Base-by-base conservation (phyloP, 2,113 vertebrate species). In the Cynopterus brachyotis region DNA sequence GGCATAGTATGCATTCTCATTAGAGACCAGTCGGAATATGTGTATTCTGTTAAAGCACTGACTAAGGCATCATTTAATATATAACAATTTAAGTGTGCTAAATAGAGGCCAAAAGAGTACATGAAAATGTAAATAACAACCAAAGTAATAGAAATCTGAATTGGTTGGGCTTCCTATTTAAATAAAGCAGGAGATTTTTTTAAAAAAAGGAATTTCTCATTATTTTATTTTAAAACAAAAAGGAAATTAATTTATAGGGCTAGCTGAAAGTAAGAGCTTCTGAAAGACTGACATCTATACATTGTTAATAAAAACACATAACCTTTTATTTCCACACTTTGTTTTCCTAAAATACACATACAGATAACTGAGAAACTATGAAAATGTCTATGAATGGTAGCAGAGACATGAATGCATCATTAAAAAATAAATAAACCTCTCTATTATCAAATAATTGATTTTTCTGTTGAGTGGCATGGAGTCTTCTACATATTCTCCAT, bases 361-460 rank as follows among this genome's bases (percentile, higher is more conserved):
- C 24, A 87, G 9, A 88, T 80, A 94, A 79, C 11, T 66, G 35
- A 19, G 64, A 32, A 17, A 81, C 13, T 4, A 82, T 32, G 35
- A 28, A 66, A 86, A 92, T 0, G 0, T 80, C 40, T 26, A 17
- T 19, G 42, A 90, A 82, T 4, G 7, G 17, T 70, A 96, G 83
- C 5, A 35, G 19, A 89, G 69, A 78, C 45, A 91, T 10, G 47
- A 70, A 60, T 26, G 22, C 87, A 73, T 35, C 37, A n/a, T 37
- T 59, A 72, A 20, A 35, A 76, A 37, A 60, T 76, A 66, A 66
- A 66, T n/a, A 17, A 0, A 80, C 19, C 12, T 95, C 45, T n/a
- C 22, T 16, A 7, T 83, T 55, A 95, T 4, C 72, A 88, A 97
- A 88, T 69, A 96, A 95, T 28, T 73, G 10, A 19, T 69, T 89